Percentiles rank a stretch among this genome's conserved stretches.
These are phyloP conservation scores for Montipora foliosa DNA, from an alignment of 64 coral and sea anemone genomes.

Conservation along the genomic window DNA sequence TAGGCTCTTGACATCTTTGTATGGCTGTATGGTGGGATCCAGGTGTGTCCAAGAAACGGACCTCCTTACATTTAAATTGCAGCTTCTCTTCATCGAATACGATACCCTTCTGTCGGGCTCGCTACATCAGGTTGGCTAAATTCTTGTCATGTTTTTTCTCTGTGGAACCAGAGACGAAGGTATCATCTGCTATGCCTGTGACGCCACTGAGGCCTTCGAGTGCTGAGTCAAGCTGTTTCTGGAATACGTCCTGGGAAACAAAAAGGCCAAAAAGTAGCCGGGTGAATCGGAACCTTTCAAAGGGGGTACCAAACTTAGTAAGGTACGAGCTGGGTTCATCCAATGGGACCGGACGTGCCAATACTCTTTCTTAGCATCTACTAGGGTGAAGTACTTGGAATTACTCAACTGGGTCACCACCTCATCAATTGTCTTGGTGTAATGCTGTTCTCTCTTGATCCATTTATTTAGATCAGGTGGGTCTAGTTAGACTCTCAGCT, in stretches of 20 bases:
- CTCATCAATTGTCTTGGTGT: conserved; percentile 59
- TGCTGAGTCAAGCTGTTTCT: conserved; percentile 45
- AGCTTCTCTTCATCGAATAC: conserved; percentile 44
- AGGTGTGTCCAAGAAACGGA: conserved; percentile 38
- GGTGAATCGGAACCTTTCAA: conserved; percentile 41
- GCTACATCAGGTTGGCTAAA: conserved; percentile 14
- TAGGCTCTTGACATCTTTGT: too few relatives aligned
- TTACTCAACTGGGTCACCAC: conserved; percentile 40
- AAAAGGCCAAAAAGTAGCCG: conserved; percentile 61
- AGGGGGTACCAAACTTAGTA: conserved; percentile 36
- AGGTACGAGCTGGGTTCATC: conserved; percentile 19
- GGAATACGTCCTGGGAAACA: conserved; percentile 69
- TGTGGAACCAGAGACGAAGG: conserved; percentile 25
- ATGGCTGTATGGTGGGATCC: not conserved
- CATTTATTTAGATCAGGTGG: conserved; percentile 65
- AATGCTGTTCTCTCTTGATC: conserved; percentile 3
- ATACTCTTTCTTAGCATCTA: too few relatives aligned
- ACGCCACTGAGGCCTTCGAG: too few relatives aligned
- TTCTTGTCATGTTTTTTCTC: conserved; percentile 40
- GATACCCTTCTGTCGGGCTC: not conserved
- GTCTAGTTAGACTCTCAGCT: conserved; percentile 57
- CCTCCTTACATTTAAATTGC: conserved; percentile 28
- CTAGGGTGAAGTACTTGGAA: conserved; percentile 58
- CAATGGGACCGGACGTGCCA: too few relatives aligned
- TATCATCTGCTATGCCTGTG: conserved; percentile 67